A percentile compares a stretch with the other conserved stretches of the same genome.
Evolutionary conservation across 1,140 invertebrate genomes (phyloP).

Genomic region (Penaeus vannamei): DNA sequence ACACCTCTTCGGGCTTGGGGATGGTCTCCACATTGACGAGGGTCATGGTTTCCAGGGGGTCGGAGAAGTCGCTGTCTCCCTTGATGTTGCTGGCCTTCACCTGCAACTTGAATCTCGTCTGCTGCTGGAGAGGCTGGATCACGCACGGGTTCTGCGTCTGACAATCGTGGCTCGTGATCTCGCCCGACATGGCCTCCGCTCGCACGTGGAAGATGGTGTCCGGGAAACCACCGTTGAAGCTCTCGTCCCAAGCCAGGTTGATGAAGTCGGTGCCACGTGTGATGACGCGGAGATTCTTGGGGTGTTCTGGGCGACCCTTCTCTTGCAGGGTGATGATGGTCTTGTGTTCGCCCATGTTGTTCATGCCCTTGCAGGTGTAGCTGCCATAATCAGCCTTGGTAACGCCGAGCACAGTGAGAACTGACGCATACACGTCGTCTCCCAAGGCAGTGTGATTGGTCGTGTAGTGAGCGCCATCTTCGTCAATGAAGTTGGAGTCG

Average conservation of each 20-base stretch:
- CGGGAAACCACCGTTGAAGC: slow-evolving; percentile 89
- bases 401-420: slow-evolving; percentile 83
- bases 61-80: slow-evolving; percentile 87
- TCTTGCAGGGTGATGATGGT: slow-evolving; percentile 85
- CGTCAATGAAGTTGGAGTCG: slow-evolving; percentile 79
- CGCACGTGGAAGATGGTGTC: slow-evolving; percentile 87
- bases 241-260: slow-evolving; percentile 85
- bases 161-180: slow-evolving; percentile 88
- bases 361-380: slow-evolving; percentile 88
- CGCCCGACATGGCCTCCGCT: slow-evolving; percentile 74
- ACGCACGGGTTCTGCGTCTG: slow-evolving; percentile 88
- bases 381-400: slow-evolving; percentile 86
- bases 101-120: slow-evolving; percentile 74
- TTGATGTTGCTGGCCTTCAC: slow-evolving; percentile 89
- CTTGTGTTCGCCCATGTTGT: slow-evolving; percentile 80
- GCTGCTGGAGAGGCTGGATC: slow-evolving; percentile 85
- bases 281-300: slow-evolving; percentile 75
- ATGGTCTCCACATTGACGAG: slow-evolving; percentile 83
- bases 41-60: slow-evolving; percentile 83
- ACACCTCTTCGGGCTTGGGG: slow-evolving; percentile 83
- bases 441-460: slow-evolving; percentile 85
- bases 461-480: slow-evolving; percentile 82
- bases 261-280: slow-evolving; percentile 78
- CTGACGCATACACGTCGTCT: slow-evolving; percentile 88
- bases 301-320: slow-evolving; percentile 87